Evolutionary conservation across 2,113 vertebrate genomes (phyloP).

Genomic region (Channa maculata): DNA sequence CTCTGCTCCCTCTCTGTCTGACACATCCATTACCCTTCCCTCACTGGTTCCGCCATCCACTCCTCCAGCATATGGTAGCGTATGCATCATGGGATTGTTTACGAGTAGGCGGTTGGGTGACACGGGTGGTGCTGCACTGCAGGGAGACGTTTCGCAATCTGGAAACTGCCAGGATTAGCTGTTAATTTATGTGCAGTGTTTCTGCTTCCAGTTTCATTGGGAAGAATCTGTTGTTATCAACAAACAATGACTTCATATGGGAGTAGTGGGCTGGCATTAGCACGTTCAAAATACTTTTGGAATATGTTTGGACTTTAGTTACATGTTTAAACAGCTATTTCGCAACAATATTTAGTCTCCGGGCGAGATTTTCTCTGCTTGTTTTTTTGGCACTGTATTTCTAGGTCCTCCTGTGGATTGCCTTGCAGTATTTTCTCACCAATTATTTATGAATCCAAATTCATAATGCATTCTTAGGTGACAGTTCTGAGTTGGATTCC

Average conservation of each 20-base stretch:
- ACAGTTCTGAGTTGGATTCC: constrained; percentile 56
- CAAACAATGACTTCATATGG: constrained; percentile 7
- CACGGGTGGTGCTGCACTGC: constrained; percentile 27
- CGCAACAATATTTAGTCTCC: constrained; percentile 4
- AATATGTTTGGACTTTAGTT: constrained; percentile 10
- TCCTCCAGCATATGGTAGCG: constrained; percentile 32
- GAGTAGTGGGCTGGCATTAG: background rate
- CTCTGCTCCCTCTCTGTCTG: constrained; percentile 56
- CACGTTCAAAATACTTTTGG: background rate
- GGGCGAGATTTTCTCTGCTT: background rate
- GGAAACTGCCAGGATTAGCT: constrained; percentile 48
- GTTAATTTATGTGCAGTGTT: constrained; percentile 40
- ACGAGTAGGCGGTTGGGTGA: constrained; percentile 17
- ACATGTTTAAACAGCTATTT: background rate
- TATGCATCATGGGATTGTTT: constrained; percentile 45
- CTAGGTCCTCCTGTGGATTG: constrained; percentile 36
- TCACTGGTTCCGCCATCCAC: constrained; percentile 36
- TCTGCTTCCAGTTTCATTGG: constrained; percentile 10
- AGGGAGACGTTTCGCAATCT: constrained; percentile 28
- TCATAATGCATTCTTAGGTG: constrained; percentile 72
- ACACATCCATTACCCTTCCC: constrained; percentile 45
- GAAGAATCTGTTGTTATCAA: constrained; percentile 24
- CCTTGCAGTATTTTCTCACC: constrained; percentile 50
- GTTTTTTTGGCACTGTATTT: constrained; percentile 21
- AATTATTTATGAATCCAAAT: constrained; percentile 77